phyloP scores from a whole-genome alignment of 2,888 invertebrate species.

The Gastracanthus pulcherrimus region DNA sequence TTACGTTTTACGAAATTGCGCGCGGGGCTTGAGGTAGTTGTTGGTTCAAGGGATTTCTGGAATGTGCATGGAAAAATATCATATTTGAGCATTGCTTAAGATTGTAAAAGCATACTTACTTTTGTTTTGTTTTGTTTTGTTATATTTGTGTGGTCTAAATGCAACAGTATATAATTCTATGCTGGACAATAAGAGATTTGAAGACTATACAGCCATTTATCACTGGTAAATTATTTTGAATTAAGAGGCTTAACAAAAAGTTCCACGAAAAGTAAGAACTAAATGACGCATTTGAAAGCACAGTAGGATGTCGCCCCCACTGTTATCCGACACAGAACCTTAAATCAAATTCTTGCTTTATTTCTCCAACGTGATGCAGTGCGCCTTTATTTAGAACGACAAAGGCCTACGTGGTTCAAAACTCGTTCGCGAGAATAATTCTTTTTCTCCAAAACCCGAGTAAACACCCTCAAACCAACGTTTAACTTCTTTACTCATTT shows the following conservation, averaged over 20 bases:
- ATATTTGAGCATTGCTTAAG: not conserved
- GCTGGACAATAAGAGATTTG: no score
- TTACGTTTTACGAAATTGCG: constrained; percentile 17
- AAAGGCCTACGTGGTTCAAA: not conserved
- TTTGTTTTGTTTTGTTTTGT: no score
- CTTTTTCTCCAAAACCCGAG: not conserved
- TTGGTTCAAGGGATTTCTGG: no score
- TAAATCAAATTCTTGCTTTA: constrained; percentile 17
- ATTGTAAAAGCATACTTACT: not conserved
- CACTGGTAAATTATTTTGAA: no score
- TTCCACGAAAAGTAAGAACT: no score
- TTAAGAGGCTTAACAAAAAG: no score
- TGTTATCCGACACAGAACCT: not conserved
- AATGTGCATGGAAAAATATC: no score
- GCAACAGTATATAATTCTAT: no score
- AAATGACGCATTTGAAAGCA: not conserved
- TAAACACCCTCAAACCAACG: not conserved
- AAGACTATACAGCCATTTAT: no score
- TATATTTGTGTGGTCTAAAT: no score
- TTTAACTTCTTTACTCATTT: not conserved
- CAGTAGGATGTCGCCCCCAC: not conserved
- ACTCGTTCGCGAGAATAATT: not conserved
- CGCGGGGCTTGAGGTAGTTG: no score
- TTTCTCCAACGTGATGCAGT: not conserved
- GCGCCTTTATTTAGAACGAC: not conserved